These are phyloP conservation scores for Ichneumoninae sp. DNA, from an alignment of 2,888 invertebrate species.

Conservation along the genomic window DNA sequence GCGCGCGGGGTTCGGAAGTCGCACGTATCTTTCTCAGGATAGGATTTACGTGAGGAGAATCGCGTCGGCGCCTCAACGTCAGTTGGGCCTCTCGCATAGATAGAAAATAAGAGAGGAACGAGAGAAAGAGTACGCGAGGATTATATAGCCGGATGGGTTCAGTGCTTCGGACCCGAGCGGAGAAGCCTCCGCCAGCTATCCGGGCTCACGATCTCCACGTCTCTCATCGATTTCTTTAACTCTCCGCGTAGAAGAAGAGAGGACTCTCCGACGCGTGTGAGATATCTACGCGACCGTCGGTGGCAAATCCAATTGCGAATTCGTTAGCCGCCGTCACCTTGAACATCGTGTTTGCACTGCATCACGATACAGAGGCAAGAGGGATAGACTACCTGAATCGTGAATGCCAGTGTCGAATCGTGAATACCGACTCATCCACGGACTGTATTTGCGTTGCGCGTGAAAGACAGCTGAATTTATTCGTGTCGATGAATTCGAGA, in stretches of 20 bases:
- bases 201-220: constrained; percentile 2
- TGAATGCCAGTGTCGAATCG: constrained; percentile 3
- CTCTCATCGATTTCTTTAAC: constrained; percentile 35
- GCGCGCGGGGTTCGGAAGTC: constrained; percentile 60
- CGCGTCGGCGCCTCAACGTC: constrained; percentile 52
- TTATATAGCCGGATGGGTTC: constrained; percentile 1
- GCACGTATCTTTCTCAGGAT: constrained; percentile 63
- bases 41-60: constrained; percentile 65
- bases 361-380: constrained; percentile 35
- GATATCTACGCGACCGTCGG: constrained; percentile 41
- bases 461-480: not conserved
- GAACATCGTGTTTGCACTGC: constrained; percentile 48
- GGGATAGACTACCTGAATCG: constrained; percentile 7
- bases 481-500: not conserved
- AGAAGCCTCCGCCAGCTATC: not conserved
- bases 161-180: not conserved
- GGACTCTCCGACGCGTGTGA: constrained; percentile 42
- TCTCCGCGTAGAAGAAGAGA: constrained; percentile 15
- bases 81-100: constrained; percentile 28
- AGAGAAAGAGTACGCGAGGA: not conserved
- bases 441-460: not conserved
- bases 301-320: constrained; percentile 62
- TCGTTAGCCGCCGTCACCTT: constrained; percentile 62
- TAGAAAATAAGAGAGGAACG: not conserved
- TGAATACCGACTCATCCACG: not conserved